Base-by-base conservation (phyloP, 2,888 invertebrate genomes). In the Brachyopa scutellaris region DNA sequence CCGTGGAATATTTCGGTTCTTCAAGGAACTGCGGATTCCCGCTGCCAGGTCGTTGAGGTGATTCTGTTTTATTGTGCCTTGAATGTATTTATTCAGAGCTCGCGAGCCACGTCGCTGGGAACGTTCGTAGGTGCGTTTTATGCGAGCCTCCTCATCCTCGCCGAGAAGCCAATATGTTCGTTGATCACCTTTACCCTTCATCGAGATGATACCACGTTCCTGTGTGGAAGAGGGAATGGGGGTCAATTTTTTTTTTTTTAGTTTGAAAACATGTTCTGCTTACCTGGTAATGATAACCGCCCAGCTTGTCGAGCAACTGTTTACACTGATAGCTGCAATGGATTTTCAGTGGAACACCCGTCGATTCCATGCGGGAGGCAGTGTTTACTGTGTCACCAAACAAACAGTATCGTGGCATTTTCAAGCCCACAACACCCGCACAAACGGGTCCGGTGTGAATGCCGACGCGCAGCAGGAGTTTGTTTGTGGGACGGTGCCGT, bases 341-440 rank as follows among this genome's bases (percentile, higher is more conserved):
- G 76, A 97, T 95, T 90, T 95, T 95, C 74, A 96, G 88, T 0
- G 96, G 96, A 93, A 93, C 92, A 79, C 96, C 96, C 0, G 95
- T 95, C 0, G 96, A 96, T 90, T 97, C 97, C 93, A 97, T 96
- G 15, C 97, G 92, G 72, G 96, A 96, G 0, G 97, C 95, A 0
- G 97, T 97, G 88, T 97, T 97, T 0, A 97, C 97, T 0, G 97
- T 97, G 88, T 97, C 97, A 0, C 97, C 97, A 87, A 97, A 97
- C 2, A 97, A 91, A 87, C 97, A 97, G 87, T 97, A 97, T 47
- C 97, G 92, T 0, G 97, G 97, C 97, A 97, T 97, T 91, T 97
- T 97, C 3, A 96, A 91, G 0, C 97, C 97, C 0, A 97, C 97
- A 0, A 97, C 97, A 0, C 97, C 97, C 0, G 97, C 97, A 87